Evolutionary conservation across 2,113 vertebrate species (phyloP).

Genomic region (Sylvia atricapilla): DNA sequence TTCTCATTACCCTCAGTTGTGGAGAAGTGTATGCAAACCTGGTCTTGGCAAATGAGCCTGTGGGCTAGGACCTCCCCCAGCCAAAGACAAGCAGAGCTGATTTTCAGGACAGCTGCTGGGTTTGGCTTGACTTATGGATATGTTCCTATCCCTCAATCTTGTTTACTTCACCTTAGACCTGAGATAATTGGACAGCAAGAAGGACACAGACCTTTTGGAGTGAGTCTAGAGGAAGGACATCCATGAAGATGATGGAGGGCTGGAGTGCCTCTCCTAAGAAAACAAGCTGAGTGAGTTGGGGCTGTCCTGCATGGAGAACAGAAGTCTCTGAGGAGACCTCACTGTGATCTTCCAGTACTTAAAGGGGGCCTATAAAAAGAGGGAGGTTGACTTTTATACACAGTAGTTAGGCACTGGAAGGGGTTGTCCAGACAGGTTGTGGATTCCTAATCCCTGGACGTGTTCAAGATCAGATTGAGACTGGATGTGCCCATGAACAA

Average conservation of each 20-base stretch:
- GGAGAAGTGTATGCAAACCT: background rate
- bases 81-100: rapidly evolving
- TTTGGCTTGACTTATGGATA: background rate
- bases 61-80: rapidly evolving
- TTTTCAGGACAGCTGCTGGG: background rate
- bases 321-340: background rate
- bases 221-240: background rate
- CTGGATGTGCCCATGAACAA: background rate
- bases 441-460: background rate
- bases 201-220: background rate
- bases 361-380: background rate
- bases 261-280: background rate
- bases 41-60: background rate
- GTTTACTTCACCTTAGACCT: background rate
- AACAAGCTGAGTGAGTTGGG: background rate
- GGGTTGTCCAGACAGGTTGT: background rate
- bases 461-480: background rate
- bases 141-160: background rate
- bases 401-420: background rate
- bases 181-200: background rate
- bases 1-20: background rate
- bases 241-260: background rate
- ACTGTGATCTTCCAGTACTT: rapidly evolving
- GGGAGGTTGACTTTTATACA: background rate
- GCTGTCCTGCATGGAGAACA: background rate